Evolutionary conservation across 2,797 vertebrate species (phyloP).

Genomic region (Bufotes viridis): DNA sequence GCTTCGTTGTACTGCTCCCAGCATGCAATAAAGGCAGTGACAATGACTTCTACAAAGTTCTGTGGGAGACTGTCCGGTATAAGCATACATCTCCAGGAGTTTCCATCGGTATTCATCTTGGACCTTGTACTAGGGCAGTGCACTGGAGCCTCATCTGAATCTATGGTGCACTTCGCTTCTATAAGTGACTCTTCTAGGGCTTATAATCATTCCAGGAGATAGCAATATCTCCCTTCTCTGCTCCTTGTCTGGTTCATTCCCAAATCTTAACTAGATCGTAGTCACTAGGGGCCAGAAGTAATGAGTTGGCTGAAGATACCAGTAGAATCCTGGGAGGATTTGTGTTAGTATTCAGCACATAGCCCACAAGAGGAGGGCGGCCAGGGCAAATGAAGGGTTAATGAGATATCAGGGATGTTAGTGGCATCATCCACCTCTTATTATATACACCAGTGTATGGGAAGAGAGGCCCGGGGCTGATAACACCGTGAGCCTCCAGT

Average conservation of each 20-base stretch:
- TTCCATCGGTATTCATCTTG: too few species aligned
- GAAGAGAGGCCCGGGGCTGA: background rate
- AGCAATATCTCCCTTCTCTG: constrained; percentile 13
- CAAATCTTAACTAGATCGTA: constrained; percentile 52
- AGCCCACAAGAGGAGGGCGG: background rate
- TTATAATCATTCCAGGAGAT: background rate
- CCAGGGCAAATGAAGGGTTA: constrained; percentile 48
- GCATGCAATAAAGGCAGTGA: too few species aligned
- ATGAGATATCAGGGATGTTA: constrained; percentile 31
- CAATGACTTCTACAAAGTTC: background rate
- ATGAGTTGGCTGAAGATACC: constrained; percentile 55
- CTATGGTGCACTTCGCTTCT: background rate
- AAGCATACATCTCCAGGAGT: too few species aligned
- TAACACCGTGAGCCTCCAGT: too few species aligned
- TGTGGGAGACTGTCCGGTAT: background rate
- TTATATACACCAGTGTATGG: background rate
- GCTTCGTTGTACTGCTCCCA: too few species aligned
- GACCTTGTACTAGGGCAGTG: too few species aligned
- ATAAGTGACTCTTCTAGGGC: background rate
- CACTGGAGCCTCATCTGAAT: too few species aligned
- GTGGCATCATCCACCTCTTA: background rate
- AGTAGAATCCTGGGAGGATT: constrained; percentile 17
- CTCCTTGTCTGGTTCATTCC: constrained; percentile 36
- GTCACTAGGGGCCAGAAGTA: constrained; percentile 32
- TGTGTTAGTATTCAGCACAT: constrained; percentile 27